Conservation (phyloP, 2,113 vertebrate genomes). For the Phodopus roborovskii region DNA sequence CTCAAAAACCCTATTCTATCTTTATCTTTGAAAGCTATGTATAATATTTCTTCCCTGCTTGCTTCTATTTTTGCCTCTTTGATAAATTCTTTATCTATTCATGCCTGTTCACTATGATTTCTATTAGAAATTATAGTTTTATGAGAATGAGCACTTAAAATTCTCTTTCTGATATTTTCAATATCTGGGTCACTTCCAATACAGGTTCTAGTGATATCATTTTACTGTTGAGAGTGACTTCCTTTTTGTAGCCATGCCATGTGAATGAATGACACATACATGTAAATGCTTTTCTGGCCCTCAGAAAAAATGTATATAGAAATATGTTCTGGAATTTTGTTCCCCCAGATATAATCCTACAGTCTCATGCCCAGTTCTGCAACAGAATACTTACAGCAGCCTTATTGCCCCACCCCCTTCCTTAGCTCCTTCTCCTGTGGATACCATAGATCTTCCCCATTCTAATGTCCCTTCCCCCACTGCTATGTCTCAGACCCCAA, state of each 20-base stretch:
- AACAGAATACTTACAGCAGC: background rate
- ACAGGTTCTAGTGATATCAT: background rate
- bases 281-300: background rate
- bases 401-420: too few relatives aligned
- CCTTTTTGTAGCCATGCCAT: background rate
- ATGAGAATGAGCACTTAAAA: background rate
- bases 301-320: background rate
- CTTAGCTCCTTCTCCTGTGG: background rate
- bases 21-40: background rate
- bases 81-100: background rate
- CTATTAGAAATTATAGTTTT: background rate
- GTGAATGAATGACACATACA: background rate
- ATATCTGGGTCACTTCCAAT: background rate
- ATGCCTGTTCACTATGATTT: background rate
- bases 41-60: background rate
- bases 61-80: background rate
- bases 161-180: background rate
- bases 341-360: background rate
- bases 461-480: rapidly evolving
- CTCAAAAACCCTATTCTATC: background rate
- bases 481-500: background rate
- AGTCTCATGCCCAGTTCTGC: background rate
- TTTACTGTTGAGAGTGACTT: background rate
- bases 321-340: background rate
- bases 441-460: background rate